Evolutionary conservation across 2,888 invertebrate genomes (phyloP).

Genomic region (Rhabditoides inermis): DNA sequence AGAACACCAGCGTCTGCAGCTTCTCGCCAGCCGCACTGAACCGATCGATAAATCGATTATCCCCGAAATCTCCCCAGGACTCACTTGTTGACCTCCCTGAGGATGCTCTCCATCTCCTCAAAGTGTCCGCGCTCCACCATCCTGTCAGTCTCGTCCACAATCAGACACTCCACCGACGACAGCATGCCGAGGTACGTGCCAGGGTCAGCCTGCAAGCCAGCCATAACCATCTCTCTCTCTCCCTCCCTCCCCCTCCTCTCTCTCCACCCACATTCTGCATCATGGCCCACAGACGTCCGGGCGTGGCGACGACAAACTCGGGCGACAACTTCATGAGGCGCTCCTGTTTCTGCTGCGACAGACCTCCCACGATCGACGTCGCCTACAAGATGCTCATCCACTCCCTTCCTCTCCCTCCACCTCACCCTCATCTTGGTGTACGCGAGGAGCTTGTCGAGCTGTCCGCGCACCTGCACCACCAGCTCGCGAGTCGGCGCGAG

Average conservation of each 20-base stretch:
- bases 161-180: constrained; percentile 62
- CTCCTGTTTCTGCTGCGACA: constrained; percentile 86
- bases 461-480: constrained; percentile 82
- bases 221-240: neutral
- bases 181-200: constrained; percentile 50
- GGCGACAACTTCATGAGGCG: constrained; percentile 68
- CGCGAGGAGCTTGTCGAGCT: constrained; percentile 70
- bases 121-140: constrained; percentile 96
- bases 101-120: constrained; percentile 73
- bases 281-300: constrained; percentile 91
- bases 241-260: neutral
- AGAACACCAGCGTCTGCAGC: constrained; percentile 90
- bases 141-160: constrained; percentile 94
- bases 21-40: constrained; percentile 13
- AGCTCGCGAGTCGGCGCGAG: constrained; percentile 91
- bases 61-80: constrained; percentile 2
- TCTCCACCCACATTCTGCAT: constrained; percentile 62
- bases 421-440: constrained; percentile 65
- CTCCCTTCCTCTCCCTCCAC: too few species aligned
- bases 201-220: constrained; percentile 19
- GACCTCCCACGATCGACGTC: constrained; percentile 82
- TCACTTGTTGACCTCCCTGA: constrained; percentile 72
- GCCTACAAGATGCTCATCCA: too few species aligned
- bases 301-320: constrained; percentile 90
- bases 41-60: neutral